phyloP scores from a whole-genome alignment of 2,888 invertebrate genomes.

The Schizotus pectinicornis region DNA sequence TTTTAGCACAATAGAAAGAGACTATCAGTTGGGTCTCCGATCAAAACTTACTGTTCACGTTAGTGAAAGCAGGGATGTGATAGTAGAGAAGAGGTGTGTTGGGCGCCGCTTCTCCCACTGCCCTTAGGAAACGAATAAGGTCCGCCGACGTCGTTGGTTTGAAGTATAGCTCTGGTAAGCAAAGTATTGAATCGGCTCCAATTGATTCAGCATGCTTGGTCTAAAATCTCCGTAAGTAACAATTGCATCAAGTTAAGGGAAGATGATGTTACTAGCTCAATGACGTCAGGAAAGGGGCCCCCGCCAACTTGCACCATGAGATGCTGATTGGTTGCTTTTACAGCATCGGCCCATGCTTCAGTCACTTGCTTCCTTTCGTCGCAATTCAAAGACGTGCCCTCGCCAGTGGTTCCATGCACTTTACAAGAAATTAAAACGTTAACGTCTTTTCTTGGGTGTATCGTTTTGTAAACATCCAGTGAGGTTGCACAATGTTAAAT shows the following conservation, averaged over 20 bases:
- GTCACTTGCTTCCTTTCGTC: slow-evolving; percentile 71
- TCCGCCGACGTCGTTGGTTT: slow-evolving; percentile 68
- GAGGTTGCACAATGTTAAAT: too few species aligned
- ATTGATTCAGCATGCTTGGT: slow-evolving; percentile 71
- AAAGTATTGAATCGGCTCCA: slow-evolving; percentile 72
- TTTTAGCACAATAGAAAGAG: too few species aligned
- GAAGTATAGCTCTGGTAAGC: slow-evolving; percentile 79
- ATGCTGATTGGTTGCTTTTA: slow-evolving; percentile 63
- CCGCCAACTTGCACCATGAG: slow-evolving; percentile 79
- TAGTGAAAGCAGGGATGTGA: slow-evolving; percentile 77
- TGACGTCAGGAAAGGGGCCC: slow-evolving; percentile 69
- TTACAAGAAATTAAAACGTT: too few species aligned
- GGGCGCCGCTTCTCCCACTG: slow-evolving; percentile 73
- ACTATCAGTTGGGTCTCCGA: too few species aligned
- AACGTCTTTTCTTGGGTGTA: too few species aligned
- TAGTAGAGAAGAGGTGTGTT: slow-evolving; percentile 82
- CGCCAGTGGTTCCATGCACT: slow-evolving; percentile 85
- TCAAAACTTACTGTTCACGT: slow-evolving; percentile 74
- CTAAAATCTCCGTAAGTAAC: slow-evolving; percentile 52
- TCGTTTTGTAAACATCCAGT: too few species aligned
- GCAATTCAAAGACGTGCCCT: slow-evolving; percentile 71
- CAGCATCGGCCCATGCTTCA: slow-evolving; percentile 69
- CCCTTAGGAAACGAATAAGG: slow-evolving; percentile 70
- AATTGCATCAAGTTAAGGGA: slow-evolving; percentile 21
- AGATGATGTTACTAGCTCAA: slow-evolving; percentile 65